Evolutionary conservation across 1,140 invertebrate species (phyloP), one percentile per base, ranked within the genome.

Genomic region (Drosophila persimilis): DNA sequence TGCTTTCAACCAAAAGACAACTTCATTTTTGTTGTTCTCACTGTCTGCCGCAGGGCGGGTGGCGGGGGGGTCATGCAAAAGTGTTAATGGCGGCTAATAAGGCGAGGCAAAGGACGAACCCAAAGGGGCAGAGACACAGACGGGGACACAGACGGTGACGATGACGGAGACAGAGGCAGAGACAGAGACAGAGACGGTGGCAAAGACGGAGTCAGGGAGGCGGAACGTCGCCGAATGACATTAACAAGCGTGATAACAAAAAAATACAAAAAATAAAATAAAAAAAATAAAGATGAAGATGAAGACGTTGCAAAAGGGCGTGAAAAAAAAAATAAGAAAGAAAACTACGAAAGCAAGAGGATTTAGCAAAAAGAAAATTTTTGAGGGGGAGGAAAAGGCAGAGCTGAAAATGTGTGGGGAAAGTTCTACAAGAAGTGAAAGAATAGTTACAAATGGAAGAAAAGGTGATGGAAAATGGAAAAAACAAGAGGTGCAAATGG

Each of bases 11-110:
- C 46, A 52, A n/a, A 60, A 60, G 58, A 51, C 60, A 64, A 78
- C 61, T 72, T 62, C 24, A 72, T 58, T 54, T 65, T 65, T 65
- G 22, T 64, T 44, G 35, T 17, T 53, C 2, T 44, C 50, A 48
- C 20, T 44, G 45, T 56, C 62, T 54, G 43, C 51, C 54, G 60
- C 29, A 45, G 26, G 52, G 39, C 31, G 15, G 29, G 4, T 9
- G 8, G 17, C 11, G 11, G 15, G 35, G 39, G 39, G 57, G 65
- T 57, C 63, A 70, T 52, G 53, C 79, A 83, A 79, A 83, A 83
- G 79, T 83, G 79, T 83, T 83, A 83, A 83, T 83, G 79, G 80
- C 71, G 65, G 79, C 79, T 83, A 83, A 83, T 83, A 83, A 83
- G 79, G 80, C 79, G 71, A 55, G 66, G 71, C 65, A 83, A 78